phyloP scores from a whole-genome alignment of 2,888 invertebrate species.

The Clusia tigrina region DNA sequence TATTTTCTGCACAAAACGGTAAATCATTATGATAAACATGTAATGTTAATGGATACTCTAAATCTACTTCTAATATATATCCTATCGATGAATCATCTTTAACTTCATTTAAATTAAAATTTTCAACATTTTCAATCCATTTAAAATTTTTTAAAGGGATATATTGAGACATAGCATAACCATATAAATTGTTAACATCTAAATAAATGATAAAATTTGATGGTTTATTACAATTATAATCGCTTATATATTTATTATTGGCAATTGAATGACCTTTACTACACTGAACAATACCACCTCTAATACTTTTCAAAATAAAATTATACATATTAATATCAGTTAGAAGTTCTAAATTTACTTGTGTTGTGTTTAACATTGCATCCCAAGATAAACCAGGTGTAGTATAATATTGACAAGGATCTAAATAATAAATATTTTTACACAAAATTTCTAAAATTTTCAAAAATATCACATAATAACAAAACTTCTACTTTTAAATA shows the following conservation, averaged over 20 bases:
- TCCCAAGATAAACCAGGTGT: too few species aligned
- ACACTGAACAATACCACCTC: conserved; percentile 51
- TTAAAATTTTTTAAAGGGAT: conserved; percentile 42
- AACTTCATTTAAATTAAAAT: conserved; percentile 10
- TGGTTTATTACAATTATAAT: too few species aligned
- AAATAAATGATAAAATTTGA: conserved; percentile 34
- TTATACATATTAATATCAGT: conserved; percentile 53
- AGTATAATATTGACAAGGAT: conserved; percentile 53
- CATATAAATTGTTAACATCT: conserved; percentile 39
- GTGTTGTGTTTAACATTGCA: conserved; percentile 51
- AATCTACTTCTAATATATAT: conserved; percentile 54
- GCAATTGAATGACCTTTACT: conserved; percentile 48
- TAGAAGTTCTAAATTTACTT: conserved; percentile 49
- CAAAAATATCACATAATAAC: conserved; percentile 49
- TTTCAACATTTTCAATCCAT: conserved; percentile 39
- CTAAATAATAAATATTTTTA: conserved; percentile 42
- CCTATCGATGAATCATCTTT: conserved; percentile 35
- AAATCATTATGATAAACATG: conserved; percentile 52
- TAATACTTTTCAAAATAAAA: conserved; percentile 48
- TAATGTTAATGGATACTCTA: conserved; percentile 34
- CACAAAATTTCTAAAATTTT: conserved; percentile 49
- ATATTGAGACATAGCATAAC: conserved; percentile 40
- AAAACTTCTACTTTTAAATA: conserved; percentile 49
- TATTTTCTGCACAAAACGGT: conserved; percentile 48
- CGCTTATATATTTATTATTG: conserved; percentile 56